Percentiles rank a stretch among this genome's conserved stretches.
Conservation (phyloP, 2,113 vertebrate species). For the Dolichallabes microphthalmus region DNA sequence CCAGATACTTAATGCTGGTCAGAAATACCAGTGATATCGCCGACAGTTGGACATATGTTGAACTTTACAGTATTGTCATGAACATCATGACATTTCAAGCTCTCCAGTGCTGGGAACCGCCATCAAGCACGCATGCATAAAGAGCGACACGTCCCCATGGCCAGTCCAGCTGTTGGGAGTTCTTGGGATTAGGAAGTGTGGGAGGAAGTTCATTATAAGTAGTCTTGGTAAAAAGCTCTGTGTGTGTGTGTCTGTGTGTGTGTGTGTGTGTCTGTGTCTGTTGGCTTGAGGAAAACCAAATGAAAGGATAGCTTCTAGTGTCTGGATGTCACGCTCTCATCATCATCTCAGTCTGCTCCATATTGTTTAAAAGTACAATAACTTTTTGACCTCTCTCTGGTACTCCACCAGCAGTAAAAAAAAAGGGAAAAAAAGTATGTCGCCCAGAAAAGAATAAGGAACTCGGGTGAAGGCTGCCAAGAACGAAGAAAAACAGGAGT, state of each 20-base stretch:
- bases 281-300: slow-evolving; percentile 26
- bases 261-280: slow-evolving; percentile 19
- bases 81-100: neutral
- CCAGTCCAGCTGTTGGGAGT: slow-evolving; percentile 34
- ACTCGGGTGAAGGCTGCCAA: slow-evolving; percentile 27
- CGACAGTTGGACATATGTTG: neutral
- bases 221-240: neutral
- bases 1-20: neutral
- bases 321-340: slow-evolving; percentile 39
- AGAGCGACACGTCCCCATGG: neutral
- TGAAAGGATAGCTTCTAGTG: slow-evolving; percentile 1
- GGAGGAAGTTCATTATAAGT: slow-evolving; percentile 32
- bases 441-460: slow-evolving; percentile 23
- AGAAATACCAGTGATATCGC: neutral
- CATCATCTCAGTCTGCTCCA: slow-evolving; percentile 31
- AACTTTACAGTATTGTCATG: neutral
- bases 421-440: neutral
- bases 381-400: slow-evolving; percentile 22
- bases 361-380: slow-evolving; percentile 12
- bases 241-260: neutral
- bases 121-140: slow-evolving; percentile 1
- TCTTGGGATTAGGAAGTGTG: slow-evolving; percentile 27
- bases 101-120: slow-evolving; percentile 28
- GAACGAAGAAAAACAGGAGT: slow-evolving; percentile 58
- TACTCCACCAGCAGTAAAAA: neutral